phyloP scores from a whole-genome alignment of 1,140 invertebrate species.

The Drosophila azteca region DNA sequence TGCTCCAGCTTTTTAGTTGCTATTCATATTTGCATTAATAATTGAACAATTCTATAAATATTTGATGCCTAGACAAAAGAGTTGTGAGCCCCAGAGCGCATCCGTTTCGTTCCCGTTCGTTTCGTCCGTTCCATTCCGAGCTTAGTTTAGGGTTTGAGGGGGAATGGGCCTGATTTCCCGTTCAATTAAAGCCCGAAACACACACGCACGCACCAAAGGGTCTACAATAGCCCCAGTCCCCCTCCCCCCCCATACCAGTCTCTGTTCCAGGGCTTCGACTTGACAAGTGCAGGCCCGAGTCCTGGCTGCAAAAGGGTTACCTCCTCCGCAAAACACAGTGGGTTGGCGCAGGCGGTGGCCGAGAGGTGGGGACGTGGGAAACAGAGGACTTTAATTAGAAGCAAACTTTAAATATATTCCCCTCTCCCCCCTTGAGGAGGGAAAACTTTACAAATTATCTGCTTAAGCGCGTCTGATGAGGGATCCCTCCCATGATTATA shows the following conservation, averaged over 20 bases:
- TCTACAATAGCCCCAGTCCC: not conserved
- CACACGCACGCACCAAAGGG: conserved; percentile 22
- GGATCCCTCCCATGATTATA: not conserved
- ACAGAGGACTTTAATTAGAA: conserved; percentile 61
- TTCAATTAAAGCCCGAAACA: conserved; percentile 70
- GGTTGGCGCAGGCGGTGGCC: no score
- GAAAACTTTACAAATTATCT: conserved; percentile 52
- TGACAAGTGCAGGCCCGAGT: conserved; percentile 30
- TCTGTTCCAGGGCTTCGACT: no score
- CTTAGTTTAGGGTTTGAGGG: not conserved
- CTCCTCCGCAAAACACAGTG: not conserved
- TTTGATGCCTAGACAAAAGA: conserved; percentile 79
- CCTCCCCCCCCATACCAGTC: not conserved
- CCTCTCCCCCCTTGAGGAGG: conserved; percentile 41
- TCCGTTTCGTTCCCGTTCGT: conserved; percentile 24
- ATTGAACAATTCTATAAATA: conserved; percentile 73
- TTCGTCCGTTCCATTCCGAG: conserved; percentile 30
- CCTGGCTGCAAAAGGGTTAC: conserved; percentile 38
- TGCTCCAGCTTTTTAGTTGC: conserved; percentile 69
- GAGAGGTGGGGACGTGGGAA: not conserved
- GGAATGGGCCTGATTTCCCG: conserved; percentile 31
- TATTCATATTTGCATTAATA: conserved; percentile 81
- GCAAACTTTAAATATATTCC: conserved; percentile 68
- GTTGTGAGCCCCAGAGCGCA: conserved; percentile 52
- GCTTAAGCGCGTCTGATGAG: not conserved